Base-by-base conservation (phyloP, 2,113 vertebrate species). In the Poicephalus gulielmi region DNA sequence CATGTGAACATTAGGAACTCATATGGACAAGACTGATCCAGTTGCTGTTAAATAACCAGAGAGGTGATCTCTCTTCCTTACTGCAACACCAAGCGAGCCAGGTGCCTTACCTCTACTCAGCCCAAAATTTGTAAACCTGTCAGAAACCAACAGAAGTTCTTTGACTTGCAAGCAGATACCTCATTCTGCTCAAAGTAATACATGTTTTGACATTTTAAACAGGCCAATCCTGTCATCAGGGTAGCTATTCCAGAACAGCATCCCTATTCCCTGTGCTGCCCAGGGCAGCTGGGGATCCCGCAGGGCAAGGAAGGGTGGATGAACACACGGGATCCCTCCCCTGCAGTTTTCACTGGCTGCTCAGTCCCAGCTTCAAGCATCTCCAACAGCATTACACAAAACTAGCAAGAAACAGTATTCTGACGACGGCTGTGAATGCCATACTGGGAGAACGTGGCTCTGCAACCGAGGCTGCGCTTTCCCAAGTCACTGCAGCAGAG, bases 241-340 rank as follows among this genome's bases (percentile, higher is more conserved):
- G 35, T 11, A 62, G 37, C 43, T 63, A 16, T 41, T 63, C 50
- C 44, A 53, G 39, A 83, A 47, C 0, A 53, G 41, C 52, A 91
- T 10, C 63, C n/a, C 63, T 60, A 11, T 11, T 53, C 47, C 90
- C 89, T 27, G 75, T 8, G 1, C 41, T 78, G 70, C 75, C 41
- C 4, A 0, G 60, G 35, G 24, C 50, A 64, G 52, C 17, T 6
- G 2, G 60, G 41, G 31, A 50, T 69, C 37, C 83, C 0, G 0
- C 1, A 2, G 50, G 57, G n/a, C 24, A 41, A 19, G 71, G 68
- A 83, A 69, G 31, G 39, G 79, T 18, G 30, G 83, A 62, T 47
- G 49, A 69, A 44, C 6, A 13, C 3, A 39, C 0, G 0, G 0
- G 67, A 79, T 25, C 64, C 46, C 35, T 43, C 44, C 15, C 15